These are phyloP conservation scores for Agonopterix arenella DNA, from an alignment of 2,888 invertebrate species.

Conservation along the genomic window DNA sequence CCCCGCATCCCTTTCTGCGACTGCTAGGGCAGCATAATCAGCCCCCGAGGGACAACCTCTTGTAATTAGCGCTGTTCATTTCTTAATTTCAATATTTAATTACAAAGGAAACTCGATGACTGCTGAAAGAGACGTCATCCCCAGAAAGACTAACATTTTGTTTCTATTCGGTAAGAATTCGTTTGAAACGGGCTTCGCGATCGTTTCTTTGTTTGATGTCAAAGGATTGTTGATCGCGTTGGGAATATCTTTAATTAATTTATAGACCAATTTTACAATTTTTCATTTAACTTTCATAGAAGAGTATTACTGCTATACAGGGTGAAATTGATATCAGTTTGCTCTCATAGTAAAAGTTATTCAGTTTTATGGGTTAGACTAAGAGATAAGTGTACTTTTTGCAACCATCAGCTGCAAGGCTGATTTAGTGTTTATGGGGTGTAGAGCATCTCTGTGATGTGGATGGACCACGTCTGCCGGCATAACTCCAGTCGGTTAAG, in stretches of 20 bases:
- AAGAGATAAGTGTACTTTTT: too few relatives aligned
- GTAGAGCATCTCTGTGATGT: too few relatives aligned
- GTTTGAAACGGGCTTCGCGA: conserved; percentile 45
- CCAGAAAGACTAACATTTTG: conserved; percentile 68
- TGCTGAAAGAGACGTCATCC: conserved; percentile 72
- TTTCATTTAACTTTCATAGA: too few relatives aligned
- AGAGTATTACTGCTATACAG: too few relatives aligned
- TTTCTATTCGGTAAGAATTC: conserved; percentile 56
- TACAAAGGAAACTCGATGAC: conserved; percentile 77
- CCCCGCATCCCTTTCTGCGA: conserved; percentile 57
- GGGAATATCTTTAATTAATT: not conserved
- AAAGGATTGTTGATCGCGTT: conserved; percentile 30
- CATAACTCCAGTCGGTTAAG: too few relatives aligned
- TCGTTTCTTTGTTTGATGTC: conserved; percentile 54
- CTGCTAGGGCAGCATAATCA: conserved; percentile 65
- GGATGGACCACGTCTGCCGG: too few relatives aligned
- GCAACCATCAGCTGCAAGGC: too few relatives aligned
- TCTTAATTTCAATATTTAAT: conserved; percentile 79
- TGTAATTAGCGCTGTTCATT: conserved; percentile 78
- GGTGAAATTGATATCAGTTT: too few relatives aligned
- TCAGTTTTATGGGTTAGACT: too few relatives aligned
- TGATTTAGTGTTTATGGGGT: too few relatives aligned
- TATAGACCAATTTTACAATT: too few relatives aligned
- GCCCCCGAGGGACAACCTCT: conserved; percentile 75
- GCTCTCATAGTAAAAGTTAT: too few relatives aligned